phyloP scores from a whole-genome alignment of 2,113 vertebrate species.

The Heliornis fulica region DNA sequence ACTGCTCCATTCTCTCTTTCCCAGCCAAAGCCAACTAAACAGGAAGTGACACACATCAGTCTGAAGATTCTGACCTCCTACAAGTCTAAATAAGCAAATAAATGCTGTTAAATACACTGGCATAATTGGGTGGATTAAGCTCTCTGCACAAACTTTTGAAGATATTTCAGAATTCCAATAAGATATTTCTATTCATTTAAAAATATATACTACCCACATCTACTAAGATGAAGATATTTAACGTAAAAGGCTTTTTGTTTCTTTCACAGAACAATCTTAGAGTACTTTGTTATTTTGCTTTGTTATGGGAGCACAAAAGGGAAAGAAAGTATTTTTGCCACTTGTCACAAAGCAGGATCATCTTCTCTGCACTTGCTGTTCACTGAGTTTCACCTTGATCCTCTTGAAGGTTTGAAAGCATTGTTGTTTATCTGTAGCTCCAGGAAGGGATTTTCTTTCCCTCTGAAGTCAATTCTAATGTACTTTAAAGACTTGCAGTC shows the following conservation, averaged over 20 bases:
- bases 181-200: background rate
- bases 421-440: slow-evolving; percentile 45
- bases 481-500: slow-evolving; percentile 31
- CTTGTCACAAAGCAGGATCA: slow-evolving; percentile 23
- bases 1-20: background rate
- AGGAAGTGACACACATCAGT: background rate
- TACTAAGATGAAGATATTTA: background rate
- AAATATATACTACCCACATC: background rate
- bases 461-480: background rate
- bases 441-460: slow-evolving; percentile 48
- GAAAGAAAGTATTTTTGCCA: slow-evolving; percentile 30
- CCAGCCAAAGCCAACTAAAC: background rate
- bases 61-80: background rate
- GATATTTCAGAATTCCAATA: background rate
- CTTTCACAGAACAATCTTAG: background rate
- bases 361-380: background rate
- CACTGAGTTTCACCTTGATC: slow-evolving; percentile 47
- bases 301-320: background rate
- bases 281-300: slow-evolving; percentile 22
- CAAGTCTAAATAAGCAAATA: background rate
- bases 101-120: background rate
- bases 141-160: background rate
- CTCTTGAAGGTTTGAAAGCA: slow-evolving; percentile 36
- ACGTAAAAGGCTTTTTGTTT: background rate
- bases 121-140: background rate